Evolutionary conservation across 92 coral and sea anemone genomes (phyloP), one percentile per base, ranked within the genome.

Genomic region (Palythoa grandis): DNA sequence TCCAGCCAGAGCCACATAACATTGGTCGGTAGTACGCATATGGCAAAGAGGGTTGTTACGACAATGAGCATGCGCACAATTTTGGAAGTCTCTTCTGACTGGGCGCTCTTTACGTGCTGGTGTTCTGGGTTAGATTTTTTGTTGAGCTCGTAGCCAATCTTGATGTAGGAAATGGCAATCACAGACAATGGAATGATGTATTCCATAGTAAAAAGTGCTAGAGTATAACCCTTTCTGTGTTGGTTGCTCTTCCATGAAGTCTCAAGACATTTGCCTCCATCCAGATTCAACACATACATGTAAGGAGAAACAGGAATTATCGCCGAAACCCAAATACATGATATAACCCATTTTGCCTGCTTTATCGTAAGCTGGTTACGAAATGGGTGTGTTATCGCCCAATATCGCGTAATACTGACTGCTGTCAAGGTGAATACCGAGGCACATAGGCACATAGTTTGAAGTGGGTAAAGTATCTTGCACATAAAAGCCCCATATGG

Each of bases 1-100:
- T 96, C 98, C 52, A 96, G 48, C 98, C 98, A 96, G 7, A 96
- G 80, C 98, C 98, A 96, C 96, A 96, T 94, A 11, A 96, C 58
- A 22, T 96, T 93, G 23, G 90, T 94, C 2, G 98, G 98, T 5
- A 96, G 87, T 2, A 92, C 95, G 63, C 95, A 96, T 4, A 94
- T 87, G 16, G 98, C 98, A 69, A 96, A 96, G 2, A 93, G 90
- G 3, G 90, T 53, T 10, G 98, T 96, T 15, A 96, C 95, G 4
- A 92, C 95, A 7, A 92, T 86, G 6, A 96, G 90, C 98, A 96
- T 92, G 68, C 94, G 92, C 25, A 94, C 92, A 52, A 96, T 98
- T 82, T 94, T 96, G 5, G 93, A 25, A 0, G 98, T 95, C 83
- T 96, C 98, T 65, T 91, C 95, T 38, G 78, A 90, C 39, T 93